Evolutionary conservation across 2,113 vertebrate genomes (phyloP).

Genomic region (Psophia crepitans): DNA sequence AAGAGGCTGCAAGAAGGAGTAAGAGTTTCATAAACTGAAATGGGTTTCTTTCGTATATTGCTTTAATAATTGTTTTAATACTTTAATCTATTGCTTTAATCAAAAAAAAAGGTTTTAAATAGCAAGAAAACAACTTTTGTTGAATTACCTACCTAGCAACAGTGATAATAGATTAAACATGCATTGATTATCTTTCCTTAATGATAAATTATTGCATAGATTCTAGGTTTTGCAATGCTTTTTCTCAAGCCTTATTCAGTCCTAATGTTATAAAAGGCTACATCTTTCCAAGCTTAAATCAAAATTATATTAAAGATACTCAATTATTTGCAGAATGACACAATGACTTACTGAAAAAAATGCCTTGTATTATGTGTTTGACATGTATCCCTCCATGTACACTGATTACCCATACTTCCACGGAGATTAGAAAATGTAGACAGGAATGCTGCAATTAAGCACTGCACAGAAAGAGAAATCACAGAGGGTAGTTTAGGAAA

Average conservation of each 20-base stretch:
- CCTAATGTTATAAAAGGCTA: background rate
- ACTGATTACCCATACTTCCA: background rate
- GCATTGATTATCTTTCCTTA: constrained; percentile 61
- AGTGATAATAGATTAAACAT: constrained; percentile 45
- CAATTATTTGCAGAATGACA: background rate
- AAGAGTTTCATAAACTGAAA: background rate
- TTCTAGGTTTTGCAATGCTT: constrained; percentile 4
- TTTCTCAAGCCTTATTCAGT: background rate
- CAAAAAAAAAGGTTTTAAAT: too few relatives aligned
- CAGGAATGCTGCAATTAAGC: background rate
- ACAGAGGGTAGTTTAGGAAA: background rate
- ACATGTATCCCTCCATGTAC: background rate
- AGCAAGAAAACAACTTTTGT: constrained; percentile 53
- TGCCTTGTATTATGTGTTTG: background rate
- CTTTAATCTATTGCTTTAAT: constrained; percentile 51
- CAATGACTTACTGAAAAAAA: background rate
- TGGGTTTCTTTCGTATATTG: constrained; percentile 6
- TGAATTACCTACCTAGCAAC: constrained; percentile 44
- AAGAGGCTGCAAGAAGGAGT: background rate
- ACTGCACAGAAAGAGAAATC: background rate
- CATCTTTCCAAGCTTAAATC: background rate
- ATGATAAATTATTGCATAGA: constrained; percentile 37
- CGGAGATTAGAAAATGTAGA: background rate
- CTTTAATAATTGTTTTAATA: background rate
- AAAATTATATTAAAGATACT: background rate